Base-by-base conservation (phyloP, 2,113 vertebrate genomes). In the Cyanistes caeruleus region DNA sequence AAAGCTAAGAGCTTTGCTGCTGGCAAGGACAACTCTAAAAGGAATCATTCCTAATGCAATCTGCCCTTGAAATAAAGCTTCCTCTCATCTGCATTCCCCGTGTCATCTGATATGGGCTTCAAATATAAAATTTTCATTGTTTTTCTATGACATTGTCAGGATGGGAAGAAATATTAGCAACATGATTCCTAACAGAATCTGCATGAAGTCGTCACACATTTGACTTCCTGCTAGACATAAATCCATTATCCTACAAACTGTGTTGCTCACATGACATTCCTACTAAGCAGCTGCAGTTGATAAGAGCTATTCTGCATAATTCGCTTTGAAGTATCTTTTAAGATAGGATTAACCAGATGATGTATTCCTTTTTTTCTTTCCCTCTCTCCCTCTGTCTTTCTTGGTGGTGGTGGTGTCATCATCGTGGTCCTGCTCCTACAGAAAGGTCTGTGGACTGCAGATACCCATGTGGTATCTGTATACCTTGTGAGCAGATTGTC, bases 241-340 rank as follows among this genome's bases (percentile, higher is more conserved):
- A 97, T 94, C 94, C 91, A 94, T 97, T 97, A 90, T 97, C 93
- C 97, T 95, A 84, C 90, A 95, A 96, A 94, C 89, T 46, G 33
- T 84, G 60, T 68, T 89, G 78, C 87, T 96, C 73, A 53, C 67
- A 86, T 92, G 83, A 95, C 96, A 91, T 95, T 95, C 83, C 75
- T 96, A 86, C 78, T 92, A 90, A 97, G 93, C 97, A 98, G 97
- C 97, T 98, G 97, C 95, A 97, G 64, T 91, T 94, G 93, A 93
- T 97, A 97, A 96, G 88, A 62, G 52, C 76, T 84, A 85, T 84
- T 95, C 89, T 75, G 89, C 76, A 63, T 81, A 89, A 96, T 95
- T 90, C 87, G 48, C 92, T 98, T 97, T 92, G 96, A 97, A 95
- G 93, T 86, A 78, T 56, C 88, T 91, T 90, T 91, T 75, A 84